Percentiles rank a stretch among this genome's conserved stretches.
phyloP scores from a whole-genome alignment of 2,113 vertebrate species.

The Semicossyphus pulcher region DNA sequence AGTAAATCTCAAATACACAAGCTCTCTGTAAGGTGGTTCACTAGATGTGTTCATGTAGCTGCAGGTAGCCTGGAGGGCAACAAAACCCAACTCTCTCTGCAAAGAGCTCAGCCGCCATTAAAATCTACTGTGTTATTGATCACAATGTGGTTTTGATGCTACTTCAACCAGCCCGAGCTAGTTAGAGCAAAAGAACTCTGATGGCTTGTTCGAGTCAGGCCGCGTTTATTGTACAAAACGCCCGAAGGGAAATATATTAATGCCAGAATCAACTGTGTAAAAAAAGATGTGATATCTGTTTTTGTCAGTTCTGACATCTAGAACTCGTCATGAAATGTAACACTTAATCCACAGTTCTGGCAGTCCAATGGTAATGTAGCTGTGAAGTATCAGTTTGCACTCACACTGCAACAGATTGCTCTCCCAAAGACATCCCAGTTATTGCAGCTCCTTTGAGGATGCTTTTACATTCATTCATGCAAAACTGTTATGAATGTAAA shows the following conservation, averaged over 20 bases:
- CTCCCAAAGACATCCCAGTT: not conserved
- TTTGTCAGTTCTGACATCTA: not conserved
- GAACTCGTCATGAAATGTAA: not conserved
- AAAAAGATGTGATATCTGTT: not conserved
- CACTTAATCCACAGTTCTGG: not conserved
- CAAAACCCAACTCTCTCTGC: not conserved
- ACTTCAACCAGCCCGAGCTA: not conserved
- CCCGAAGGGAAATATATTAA: not conserved
- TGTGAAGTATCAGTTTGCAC: not conserved
- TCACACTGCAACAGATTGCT: not conserved
- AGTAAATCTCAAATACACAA: too few species aligned
- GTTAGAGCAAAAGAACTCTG: not conserved
- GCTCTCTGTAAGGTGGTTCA: not conserved
- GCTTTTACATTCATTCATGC: rapidly evolving
- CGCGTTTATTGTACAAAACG: not conserved
- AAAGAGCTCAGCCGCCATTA: not conserved
- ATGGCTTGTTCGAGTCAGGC: not conserved
- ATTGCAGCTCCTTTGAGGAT: not conserved
- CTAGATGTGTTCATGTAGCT: not conserved
- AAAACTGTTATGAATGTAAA: not conserved
- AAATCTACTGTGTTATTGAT: not conserved
- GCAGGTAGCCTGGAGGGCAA: not conserved
- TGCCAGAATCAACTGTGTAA: not conserved
- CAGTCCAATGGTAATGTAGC: not conserved
- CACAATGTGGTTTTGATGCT: not conserved